Evolutionary conservation across 1,140 invertebrate species (phyloP), one percentile per base, ranked within the genome.

Genomic region (Apocrypta bakeri): DNA sequence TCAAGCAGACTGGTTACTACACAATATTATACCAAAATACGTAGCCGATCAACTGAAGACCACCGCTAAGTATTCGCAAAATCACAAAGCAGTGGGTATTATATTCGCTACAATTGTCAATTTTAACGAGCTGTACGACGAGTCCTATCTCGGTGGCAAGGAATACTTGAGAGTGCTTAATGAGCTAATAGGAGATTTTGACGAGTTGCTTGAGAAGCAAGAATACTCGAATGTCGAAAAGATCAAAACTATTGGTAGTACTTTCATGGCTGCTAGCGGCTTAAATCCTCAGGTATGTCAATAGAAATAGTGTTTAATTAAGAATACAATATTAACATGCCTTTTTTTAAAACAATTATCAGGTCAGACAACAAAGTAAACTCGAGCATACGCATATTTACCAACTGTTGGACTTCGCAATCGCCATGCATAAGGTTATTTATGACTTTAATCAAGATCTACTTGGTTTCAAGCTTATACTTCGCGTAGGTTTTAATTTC

Each of bases 181-280:
- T 91, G 98, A 99, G 90, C 92, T 99, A 14, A 98, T 97, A 76
- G 97, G 96, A 0, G 98, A 99, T 91, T 99, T 99, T 89, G 98
- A 99, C 89, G 98, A 99, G 87, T 90, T 99, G 8, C 90, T 99
- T 0, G 95, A 96, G 73, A 94, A 95, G 31, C 92, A 94, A 0
- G 95, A 98, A 84, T 99, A 97, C 87, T 94, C 95, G 61, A 96
- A 97, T 77, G 97, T 99, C 1, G 98, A 99, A 89, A 99, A 99
- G 91, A 99, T 99, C 82, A 99, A 99, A 90, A 99, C 98, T 0
- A 99, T 99, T 82, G 98, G 98, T 4, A 97, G 97, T 84, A 98
- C 98, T 0, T 99, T 98, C 86, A 99, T 99, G 98, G 98, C 98
- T 2, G 98, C 98, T 0, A 98, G 97, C 81, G 98, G 98, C 0